Evolutionary conservation across 2,797 vertebrate species (phyloP).

Genomic region (Pseudopleuronectes americanus): DNA sequence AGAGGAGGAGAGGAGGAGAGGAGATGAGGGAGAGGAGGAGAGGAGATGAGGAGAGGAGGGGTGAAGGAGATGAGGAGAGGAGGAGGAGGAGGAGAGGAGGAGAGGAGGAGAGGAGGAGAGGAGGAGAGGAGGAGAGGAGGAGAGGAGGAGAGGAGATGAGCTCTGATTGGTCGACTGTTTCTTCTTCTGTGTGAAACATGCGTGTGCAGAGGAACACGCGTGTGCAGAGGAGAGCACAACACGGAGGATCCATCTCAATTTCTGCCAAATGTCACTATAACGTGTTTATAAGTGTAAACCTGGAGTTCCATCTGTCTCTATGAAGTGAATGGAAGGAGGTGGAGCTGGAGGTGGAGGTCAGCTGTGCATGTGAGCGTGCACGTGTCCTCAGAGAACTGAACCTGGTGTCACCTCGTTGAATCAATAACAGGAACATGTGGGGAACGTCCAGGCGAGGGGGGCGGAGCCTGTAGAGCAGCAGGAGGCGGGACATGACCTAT

Average conservation of each 20-base stretch:
- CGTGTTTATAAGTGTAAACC: constrained; percentile 1
- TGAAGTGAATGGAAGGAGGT: background rate
- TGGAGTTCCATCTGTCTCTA: background rate
- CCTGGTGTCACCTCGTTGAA: constrained; percentile 5
- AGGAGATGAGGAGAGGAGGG: background rate
- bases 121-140: background rate
- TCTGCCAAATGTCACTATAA: background rate
- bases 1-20: background rate
- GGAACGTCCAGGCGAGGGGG: too few species aligned
- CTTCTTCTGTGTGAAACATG: too few species aligned
- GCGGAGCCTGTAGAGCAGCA: too few species aligned
- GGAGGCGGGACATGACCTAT: too few species aligned
- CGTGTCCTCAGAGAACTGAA: background rate
- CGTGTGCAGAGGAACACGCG: background rate
- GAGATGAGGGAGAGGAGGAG: too few species aligned
- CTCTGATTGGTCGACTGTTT: too few species aligned
- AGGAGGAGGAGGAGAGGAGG: background rate
- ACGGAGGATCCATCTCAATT: background rate
- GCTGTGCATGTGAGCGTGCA: background rate
- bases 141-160: background rate
- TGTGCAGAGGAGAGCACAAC: background rate
- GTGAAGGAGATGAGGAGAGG: constrained; percentile 2
- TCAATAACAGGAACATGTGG: constrained; percentile 11
- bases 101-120: background rate
- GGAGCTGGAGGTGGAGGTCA: background rate